Evolutionary conservation across 1,140 invertebrate species (phyloP).

Genomic region (Cotesia glomerata): DNA sequence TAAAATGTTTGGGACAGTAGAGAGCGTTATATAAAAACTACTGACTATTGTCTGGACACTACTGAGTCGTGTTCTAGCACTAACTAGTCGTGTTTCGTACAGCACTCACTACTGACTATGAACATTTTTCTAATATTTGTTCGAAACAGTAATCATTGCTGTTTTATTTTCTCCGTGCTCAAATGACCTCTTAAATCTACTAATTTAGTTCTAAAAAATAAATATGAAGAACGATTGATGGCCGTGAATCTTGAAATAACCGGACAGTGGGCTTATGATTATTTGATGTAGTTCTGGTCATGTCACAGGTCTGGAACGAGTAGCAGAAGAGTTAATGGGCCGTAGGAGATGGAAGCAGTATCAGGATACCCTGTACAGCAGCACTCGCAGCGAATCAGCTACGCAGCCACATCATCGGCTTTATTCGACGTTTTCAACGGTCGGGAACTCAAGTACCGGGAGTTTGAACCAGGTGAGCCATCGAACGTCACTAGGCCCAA

Average conservation of each 20-base stretch:
- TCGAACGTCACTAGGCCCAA: constrained; percentile 35
- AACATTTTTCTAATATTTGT: too few relatives aligned
- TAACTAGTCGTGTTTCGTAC: too few relatives aligned
- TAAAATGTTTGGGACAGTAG: too few relatives aligned
- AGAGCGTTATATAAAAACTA: too few relatives aligned
- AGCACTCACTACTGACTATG: too few relatives aligned
- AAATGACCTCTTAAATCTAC: too few relatives aligned
- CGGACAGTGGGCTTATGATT: constrained; percentile 42
- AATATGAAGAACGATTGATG: background rate
- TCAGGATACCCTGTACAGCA: constrained; percentile 79
- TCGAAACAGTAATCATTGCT: too few relatives aligned
- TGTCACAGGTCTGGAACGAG: constrained; percentile 88
- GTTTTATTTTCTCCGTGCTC: too few relatives aligned
- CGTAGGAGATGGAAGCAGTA: constrained; percentile 91
- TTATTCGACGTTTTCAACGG: constrained; percentile 53
- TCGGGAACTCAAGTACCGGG: constrained; percentile 32
- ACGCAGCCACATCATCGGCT: constrained; percentile 69
- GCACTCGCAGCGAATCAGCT: constrained; percentile 74
- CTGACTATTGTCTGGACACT: too few relatives aligned
- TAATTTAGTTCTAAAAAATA: too few relatives aligned
- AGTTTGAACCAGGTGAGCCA: constrained; percentile 27
- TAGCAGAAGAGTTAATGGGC: constrained; percentile 95
- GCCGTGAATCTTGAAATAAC: constrained; percentile 18
- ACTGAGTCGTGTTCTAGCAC: too few relatives aligned
- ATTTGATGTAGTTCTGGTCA: constrained; percentile 54